Percentiles rank a stretch among this genome's conserved stretches.
Conservation (phyloP, 64 coral and sea anemone genomes). For the Montipora sp. region DNA sequence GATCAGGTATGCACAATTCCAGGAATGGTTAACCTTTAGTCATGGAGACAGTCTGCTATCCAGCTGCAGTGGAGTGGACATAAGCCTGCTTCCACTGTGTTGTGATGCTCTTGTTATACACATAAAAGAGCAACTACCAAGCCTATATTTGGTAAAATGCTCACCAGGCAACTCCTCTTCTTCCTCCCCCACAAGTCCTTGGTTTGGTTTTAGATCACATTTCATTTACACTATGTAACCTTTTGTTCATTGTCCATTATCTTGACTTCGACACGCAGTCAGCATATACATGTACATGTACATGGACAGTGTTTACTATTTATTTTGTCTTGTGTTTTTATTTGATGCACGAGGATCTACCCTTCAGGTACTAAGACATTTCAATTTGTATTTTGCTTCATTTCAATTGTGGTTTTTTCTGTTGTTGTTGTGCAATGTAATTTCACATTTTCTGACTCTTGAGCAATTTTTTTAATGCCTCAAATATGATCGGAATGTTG, state of each 20-base stretch:
- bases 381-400: conserved; percentile 23
- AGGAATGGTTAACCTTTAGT: no score
- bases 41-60: no score
- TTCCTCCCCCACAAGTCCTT: no score
- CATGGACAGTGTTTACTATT: not conserved
- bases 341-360: conserved; percentile 18
- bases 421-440: conserved; percentile 2
- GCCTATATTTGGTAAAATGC: no score
- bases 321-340: conserved; percentile 20
- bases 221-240: conserved; percentile 11
- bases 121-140: no score
- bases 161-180: no score
- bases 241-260: not conserved
- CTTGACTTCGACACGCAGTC: conserved; percentile 27
- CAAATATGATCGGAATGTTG: conserved; percentile 33
- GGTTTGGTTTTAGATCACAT: conserved; percentile 1
- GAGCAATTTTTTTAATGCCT: conserved; percentile 12
- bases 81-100: no score
- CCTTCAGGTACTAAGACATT: conserved; percentile 38
- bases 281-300: not conserved
- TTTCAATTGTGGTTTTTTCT: conserved; percentile 46
- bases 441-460: not conserved
- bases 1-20: no score
- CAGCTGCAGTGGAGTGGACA: no score
- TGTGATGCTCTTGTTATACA: no score